Evolutionary conservation across 2,888 invertebrate genomes (phyloP), one percentile per base, ranked within the genome.

Genomic region (Aleiodes leptofemur): DNA sequence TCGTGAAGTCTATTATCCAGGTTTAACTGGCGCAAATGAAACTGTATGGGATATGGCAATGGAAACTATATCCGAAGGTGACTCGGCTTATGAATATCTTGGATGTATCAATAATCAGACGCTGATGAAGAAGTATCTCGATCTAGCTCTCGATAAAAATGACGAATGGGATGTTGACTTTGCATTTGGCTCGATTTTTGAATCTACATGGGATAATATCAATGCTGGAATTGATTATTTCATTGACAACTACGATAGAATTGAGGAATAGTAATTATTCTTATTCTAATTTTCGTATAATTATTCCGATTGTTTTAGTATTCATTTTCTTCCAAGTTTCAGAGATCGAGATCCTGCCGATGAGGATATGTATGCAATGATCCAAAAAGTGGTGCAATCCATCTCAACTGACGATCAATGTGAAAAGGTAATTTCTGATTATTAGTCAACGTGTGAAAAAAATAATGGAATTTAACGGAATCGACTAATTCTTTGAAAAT

Each of bases 191-290:
- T 76, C 76, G 4, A 16, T 76, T 7, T 51, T 72, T 7, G 3
- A n/a, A 14, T 72, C 59, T 7, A 31, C 56, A 53, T 66, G 59
- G 31, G 69, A 72, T 4, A 72, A 76, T 29, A 59, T 69, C 14
- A 51, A 72, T 68, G 69, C 72, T 61, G 72, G 43, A n/a, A 51
- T 76, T 8, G 76, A 76, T 31, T 76, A 59, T 69, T 72, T 76
- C 9, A 69, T 72, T 29, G 57, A 72, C 8, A 56, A 76, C 9
- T 51, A 72, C 43, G 76, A 76, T 16, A 9, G 43, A 53, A 76
- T 76, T 0, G 16, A 51, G n/a, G 50, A 72, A 55, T 43, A 72
- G 76, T 76, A 53, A 43, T 43, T 11, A 8, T 23, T 23, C 23
- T 43, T 43, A 43, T 11, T 43, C 43, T 9, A 8, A 9, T 3